Conservation (phyloP, 1,140 invertebrate genomes). For the Pygmarrhopalites habei region DNA sequence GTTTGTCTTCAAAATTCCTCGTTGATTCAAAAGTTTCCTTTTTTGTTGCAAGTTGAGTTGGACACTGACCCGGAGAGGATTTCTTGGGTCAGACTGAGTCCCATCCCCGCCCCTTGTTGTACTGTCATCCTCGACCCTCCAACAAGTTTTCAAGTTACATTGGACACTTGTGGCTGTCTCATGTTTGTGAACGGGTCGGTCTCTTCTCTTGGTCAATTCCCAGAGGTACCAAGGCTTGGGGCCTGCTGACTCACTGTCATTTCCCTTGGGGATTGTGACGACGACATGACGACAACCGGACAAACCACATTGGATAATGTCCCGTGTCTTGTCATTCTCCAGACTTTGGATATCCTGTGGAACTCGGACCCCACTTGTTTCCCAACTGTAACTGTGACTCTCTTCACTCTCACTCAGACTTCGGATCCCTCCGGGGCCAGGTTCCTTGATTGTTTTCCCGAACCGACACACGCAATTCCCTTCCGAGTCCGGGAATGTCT, state of each 20-base stretch:
- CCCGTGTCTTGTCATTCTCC: conserved; percentile 1
- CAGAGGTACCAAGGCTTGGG: background rate
- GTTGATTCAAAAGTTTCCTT: background rate
- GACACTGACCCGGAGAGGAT: background rate
- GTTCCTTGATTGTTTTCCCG: background rate
- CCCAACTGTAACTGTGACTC: background rate
- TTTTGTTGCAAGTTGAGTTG: background rate
- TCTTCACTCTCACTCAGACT: too few species aligned
- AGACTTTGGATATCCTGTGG: background rate
- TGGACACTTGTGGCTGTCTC: background rate
- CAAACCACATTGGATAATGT: conserved; percentile 1
- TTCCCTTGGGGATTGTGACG: background rate
- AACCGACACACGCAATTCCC: background rate
- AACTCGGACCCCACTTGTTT: background rate
- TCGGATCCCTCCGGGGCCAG: background rate
- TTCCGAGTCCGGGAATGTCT: conserved; percentile 1
- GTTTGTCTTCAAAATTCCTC: background rate
- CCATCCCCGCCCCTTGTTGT: background rate
- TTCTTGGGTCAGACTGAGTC: background rate
- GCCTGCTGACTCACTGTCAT: background rate
- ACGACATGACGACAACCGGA: background rate
- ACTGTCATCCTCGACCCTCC: background rate
- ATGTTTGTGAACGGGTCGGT: background rate
- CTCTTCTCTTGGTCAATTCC: background rate
- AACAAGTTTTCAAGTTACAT: conserved; percentile 5